Conservation (phyloP, 2,113 vertebrate genomes). For the Heliornis fulica region DNA sequence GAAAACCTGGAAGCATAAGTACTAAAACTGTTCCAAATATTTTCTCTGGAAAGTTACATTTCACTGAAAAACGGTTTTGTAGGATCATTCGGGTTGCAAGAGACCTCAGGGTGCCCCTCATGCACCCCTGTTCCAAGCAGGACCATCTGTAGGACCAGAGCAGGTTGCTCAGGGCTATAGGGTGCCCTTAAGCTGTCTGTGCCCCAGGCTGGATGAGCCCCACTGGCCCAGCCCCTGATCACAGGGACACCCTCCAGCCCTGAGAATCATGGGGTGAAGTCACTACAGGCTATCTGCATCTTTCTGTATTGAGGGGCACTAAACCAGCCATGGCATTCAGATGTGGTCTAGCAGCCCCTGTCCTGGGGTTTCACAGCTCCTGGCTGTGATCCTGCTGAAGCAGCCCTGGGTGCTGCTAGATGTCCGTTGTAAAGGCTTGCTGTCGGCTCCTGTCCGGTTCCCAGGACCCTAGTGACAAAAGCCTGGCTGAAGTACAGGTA, state of each 20-base stretch:
- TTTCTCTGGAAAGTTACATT: background rate
- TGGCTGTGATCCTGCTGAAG: background rate
- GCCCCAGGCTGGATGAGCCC: background rate
- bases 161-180: background rate
- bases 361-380: fast-evolving
- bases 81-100: background rate
- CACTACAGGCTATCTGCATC: background rate
- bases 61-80: background rate
- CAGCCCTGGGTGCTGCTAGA: fast-evolving
- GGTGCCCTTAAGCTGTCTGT: fast-evolving
- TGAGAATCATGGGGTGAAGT: fast-evolving
- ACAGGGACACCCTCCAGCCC: background rate
- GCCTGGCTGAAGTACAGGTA: background rate
- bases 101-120: background rate
- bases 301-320: background rate
- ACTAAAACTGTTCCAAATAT: background rate
- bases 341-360: background rate
- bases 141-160: background rate
- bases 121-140: background rate
- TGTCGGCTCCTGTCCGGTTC: background rate
- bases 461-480: background rate
- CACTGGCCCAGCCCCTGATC: background rate
- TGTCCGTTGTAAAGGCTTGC: background rate
- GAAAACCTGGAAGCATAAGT: background rate
- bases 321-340: fast-evolving